Base-by-base conservation (phyloP, 2,113 vertebrate species). In the Pelvicachromis taeniatus region DNA sequence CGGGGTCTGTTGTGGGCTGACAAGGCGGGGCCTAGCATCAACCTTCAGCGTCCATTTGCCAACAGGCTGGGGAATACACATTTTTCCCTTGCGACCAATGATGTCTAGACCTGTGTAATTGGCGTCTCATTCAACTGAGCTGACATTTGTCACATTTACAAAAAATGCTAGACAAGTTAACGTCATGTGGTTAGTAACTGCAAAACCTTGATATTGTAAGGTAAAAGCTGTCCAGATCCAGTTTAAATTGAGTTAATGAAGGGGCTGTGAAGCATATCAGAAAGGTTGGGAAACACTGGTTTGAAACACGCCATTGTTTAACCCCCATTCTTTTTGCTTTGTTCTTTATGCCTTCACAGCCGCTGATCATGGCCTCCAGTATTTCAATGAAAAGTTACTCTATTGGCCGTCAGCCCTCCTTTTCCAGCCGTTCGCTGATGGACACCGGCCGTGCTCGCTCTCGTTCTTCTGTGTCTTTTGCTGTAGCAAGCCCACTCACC, bases 401-500 rank as follows among this genome's bases (percentile, higher is more conserved):
- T 0, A 14, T 94, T 52, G 91, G 85, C 80, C 95, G 95, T 1
- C 95, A 95, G 92, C 95, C 96, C 2, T 96, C 96, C 45, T 97
- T 96, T 65, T 95, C 96, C 92, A 96, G 94, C 65, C 93, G 94
- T 5, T 97, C 96, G 4, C 93, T 97, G 85, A 94, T 96, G 88
- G 96, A 96, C 87, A 95, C 85, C 0, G 38, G 93, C 33, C 95
- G 95, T 1, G 38, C 89, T 52, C 95, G 95, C 21, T 92, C 95
- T 56, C 93, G 95, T 7, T 94, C 95, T 0, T 92, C 96, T 0
- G 95, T 96, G 14, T 94, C 96, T 2, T 95, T 96, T 4, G 68
- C 91, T 2, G 53, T 92, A 2, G n/a, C 90, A 45, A 92, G 91
- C 82, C 93, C 95, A 0, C 91, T 96, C 77, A 86, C 83, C 61